Conservation (phyloP, 2,888 invertebrate species). For the Arge pagana region DNA sequence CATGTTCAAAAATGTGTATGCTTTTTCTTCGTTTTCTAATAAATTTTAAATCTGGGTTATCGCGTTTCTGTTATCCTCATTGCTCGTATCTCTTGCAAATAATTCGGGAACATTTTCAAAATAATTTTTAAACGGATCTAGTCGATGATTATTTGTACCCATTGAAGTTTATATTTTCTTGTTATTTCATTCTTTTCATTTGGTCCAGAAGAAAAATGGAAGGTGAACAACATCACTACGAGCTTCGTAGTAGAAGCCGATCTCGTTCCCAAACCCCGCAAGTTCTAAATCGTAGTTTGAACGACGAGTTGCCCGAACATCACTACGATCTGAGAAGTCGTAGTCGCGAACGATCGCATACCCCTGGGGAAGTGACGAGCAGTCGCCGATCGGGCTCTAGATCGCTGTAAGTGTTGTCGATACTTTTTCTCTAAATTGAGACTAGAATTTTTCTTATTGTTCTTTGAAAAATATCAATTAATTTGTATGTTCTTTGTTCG, state of each 20-base stretch:
- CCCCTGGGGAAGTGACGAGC: constrained; percentile 47
- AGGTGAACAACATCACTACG: constrained; percentile 48
- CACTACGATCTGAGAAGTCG: constrained; percentile 47
- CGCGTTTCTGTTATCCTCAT: no score
- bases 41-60: no score
- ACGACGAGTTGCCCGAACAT: constrained; percentile 44
- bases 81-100: no score
- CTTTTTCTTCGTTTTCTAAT: no score
- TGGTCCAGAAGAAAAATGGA: constrained; percentile 47
- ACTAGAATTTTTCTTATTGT: not conserved
- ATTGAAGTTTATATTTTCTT: no score
- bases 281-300: constrained; percentile 31
- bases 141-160: no score
- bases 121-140: no score
- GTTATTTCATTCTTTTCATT: no score
- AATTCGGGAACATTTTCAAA: no score
- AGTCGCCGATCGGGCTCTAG: constrained; percentile 44
- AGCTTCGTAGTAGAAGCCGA: constrained; percentile 50
- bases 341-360: constrained; percentile 50
- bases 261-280: constrained; percentile 53
- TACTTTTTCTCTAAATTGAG: not conserved
- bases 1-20: no score
- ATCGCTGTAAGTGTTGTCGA: constrained; percentile 37
- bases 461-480: no score
- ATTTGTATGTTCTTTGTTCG: not conserved